Percentiles rank a stretch among this genome's conserved stretches.
These are phyloP conservation scores for Hyphantria cunea DNA, from an alignment of 1,140 invertebrate genomes.

Conservation along the genomic window DNA sequence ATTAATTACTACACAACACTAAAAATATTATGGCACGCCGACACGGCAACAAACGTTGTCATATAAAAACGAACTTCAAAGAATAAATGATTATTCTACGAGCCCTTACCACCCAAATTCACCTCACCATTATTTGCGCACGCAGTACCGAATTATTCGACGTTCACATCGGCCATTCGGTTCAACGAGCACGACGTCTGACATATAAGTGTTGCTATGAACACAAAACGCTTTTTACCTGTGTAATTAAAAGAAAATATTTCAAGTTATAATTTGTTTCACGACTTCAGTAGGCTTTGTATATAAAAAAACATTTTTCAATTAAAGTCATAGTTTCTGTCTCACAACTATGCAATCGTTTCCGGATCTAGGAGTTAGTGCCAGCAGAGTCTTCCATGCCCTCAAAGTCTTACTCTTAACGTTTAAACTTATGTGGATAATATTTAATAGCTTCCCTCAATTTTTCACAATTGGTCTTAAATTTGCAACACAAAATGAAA, in stretches of 20 bases:
- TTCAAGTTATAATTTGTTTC: too few species aligned
- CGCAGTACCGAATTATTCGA: conserved; percentile 16
- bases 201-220: conserved; percentile 30
- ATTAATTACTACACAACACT: conserved; percentile 25
- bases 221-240: background rate
- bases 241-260: background rate
- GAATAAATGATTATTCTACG: conserved; percentile 41
- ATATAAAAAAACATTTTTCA: too few species aligned
- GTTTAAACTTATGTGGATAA: too few species aligned
- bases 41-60: conserved; percentile 34
- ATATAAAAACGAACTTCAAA: conserved; percentile 43
- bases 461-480: too few species aligned
- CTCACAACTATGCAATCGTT: too few species aligned
- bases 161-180: conserved; percentile 26
- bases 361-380: too few species aligned
- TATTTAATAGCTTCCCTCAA: too few species aligned
- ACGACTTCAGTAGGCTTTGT: too few species aligned
- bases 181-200: conserved; percentile 14
- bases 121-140: conserved; percentile 26
- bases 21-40: conserved; percentile 25
- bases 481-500: too few species aligned
- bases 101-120: conserved; percentile 37
- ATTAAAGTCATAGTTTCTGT: too few species aligned
- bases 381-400: too few species aligned
- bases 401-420: too few species aligned